Base-by-base conservation (phyloP, 2,113 vertebrate species). In the Petroica traversi region DNA sequence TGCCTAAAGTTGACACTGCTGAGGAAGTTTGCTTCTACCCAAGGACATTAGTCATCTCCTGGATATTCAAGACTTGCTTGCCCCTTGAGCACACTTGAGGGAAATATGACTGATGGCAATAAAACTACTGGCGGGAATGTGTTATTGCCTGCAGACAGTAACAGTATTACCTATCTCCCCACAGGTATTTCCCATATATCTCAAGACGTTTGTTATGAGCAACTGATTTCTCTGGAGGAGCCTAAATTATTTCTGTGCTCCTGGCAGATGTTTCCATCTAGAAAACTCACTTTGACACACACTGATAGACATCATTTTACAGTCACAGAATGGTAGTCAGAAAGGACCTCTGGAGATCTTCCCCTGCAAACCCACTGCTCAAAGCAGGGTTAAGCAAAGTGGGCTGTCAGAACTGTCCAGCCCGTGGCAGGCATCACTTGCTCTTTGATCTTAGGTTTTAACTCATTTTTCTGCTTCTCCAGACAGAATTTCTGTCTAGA, bases 101-200 rank as follows among this genome's bases (percentile, higher is more conserved):
- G 76, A 94, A 95, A 92, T 89, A 81, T 40, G 76, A 91, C 72
- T 62, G 89, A 84, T 86, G 62, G 68, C 86, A 91, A 74, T 84
- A 91, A 95, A 96, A 81, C 59, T 54, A 9, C 62, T 45, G 46
- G 55, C 67, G 95, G 85, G 69, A 80, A 46, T 11, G 20, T 66
- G 55, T 80, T 95, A 74, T 67, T 96, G 93, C 89, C 89, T 89
- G 84, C 72, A 94, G 83, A 84, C 57, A 84, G 3, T 91, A 94
- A 84, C 38, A 51, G 79, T 85, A 73, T 38, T 92, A 75, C 29
- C 76, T 58, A 13, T 29, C 76, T 87, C 84, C 83, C 84, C 61
- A 86, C 55, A 81, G 93, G 59, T 51, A 8, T 74, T 74, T 87
- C 62, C 63, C 57, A 22, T 62, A 62, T 38, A 77, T 51, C 88